Evolutionary conservation across 1,140 invertebrate genomes (phyloP).

Genomic region (Eueides isabella): DNA sequence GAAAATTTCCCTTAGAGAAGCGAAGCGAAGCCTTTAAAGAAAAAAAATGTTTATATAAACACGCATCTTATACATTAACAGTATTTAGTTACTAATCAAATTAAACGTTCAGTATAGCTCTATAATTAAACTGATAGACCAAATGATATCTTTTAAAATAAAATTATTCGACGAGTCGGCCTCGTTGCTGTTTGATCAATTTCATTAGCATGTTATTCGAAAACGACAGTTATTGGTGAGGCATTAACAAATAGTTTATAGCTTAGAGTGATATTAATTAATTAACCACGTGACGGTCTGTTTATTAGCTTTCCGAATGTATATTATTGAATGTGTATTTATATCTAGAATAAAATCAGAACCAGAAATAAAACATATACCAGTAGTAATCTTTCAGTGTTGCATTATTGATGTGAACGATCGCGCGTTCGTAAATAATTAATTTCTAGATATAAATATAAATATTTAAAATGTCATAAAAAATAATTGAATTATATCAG

Average conservation of each 20-base stretch:
- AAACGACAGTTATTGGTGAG: conserved; percentile 32
- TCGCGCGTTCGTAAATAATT: background rate
- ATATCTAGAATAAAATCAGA: no score
- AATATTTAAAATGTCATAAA: background rate
- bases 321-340: background rate
- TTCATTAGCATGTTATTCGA: conserved; percentile 42
- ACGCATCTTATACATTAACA: background rate
- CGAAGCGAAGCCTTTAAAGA: no score
- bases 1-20: no score
- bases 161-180: conserved; percentile 34
- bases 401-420: background rate
- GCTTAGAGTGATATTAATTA: conserved; percentile 24
- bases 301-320: background rate
- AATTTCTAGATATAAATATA: background rate
- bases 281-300: conserved; percentile 9
- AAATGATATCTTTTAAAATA: conserved; percentile 16
- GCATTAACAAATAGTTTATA: conserved; percentile 32
- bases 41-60: no score
- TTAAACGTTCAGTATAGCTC: background rate
- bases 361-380: no score
- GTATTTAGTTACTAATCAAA: background rate
- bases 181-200: conserved; percentile 35
- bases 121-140: conserved; percentile 22
- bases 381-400: no score
- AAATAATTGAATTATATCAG: background rate